Evolutionary conservation across 1,140 invertebrate genomes (phyloP).

Genomic region (Lasaia peninsularis): DNA sequence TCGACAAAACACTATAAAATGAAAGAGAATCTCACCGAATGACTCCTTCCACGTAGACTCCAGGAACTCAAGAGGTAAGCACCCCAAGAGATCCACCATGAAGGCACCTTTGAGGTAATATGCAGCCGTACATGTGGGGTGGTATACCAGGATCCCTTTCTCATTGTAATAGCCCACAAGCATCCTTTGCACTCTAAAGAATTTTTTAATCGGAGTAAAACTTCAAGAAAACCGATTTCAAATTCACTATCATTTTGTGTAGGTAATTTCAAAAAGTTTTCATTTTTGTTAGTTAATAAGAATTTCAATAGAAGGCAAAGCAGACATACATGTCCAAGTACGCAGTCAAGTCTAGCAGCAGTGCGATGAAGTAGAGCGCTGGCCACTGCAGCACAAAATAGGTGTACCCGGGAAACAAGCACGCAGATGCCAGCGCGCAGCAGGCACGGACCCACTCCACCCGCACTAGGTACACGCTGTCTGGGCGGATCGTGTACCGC

Average conservation of each 20-base stretch:
- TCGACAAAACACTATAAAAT: too few species aligned
- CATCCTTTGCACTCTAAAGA: slow-evolving; percentile 41
- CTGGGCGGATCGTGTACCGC: slow-evolving; percentile 53
- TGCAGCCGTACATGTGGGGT: slow-evolving; percentile 57
- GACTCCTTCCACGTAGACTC: slow-evolving; percentile 33
- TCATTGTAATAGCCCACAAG: slow-evolving; percentile 66
- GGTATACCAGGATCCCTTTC: slow-evolving; percentile 57
- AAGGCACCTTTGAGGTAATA: slow-evolving; percentile 63
- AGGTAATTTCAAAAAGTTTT: too few species aligned
- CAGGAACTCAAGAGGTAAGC: slow-evolving; percentile 51
- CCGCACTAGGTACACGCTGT: slow-evolving; percentile 38
- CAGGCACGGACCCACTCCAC: slow-evolving; percentile 46
- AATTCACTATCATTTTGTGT: too few species aligned
- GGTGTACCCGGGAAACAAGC: slow-evolving; percentile 47
- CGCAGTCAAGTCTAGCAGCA: slow-evolving; percentile 40
- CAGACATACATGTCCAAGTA: slow-evolving; percentile 48
- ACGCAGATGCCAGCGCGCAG: slow-evolving; percentile 45
- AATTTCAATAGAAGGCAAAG: neutral
- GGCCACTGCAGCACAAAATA: slow-evolving; percentile 50
- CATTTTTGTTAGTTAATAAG: too few species aligned
- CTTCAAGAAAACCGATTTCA: neutral
- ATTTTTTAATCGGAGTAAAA: neutral
- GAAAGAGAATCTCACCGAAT: slow-evolving; percentile 23
- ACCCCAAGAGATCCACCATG: slow-evolving; percentile 52
- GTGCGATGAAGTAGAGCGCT: slow-evolving; percentile 26